phyloP scores from a whole-genome alignment of 2,113 vertebrate species.

The Gobius niger region DNA sequence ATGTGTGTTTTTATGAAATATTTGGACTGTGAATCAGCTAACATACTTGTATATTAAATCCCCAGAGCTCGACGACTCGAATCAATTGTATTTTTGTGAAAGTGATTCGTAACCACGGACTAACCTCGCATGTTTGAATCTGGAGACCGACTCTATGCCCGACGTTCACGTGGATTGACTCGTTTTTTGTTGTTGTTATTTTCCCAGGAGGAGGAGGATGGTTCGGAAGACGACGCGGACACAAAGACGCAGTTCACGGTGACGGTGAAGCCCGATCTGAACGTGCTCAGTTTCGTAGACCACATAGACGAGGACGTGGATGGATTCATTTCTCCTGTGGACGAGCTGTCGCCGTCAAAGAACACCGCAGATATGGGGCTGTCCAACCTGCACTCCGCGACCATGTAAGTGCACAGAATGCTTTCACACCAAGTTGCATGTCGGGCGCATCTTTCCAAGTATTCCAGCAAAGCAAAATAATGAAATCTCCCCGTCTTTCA shows the following conservation, averaged over 20 bases:
- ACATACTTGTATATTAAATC: neutral
- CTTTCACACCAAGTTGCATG: no score
- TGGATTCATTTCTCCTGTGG: slow-evolving; percentile 91
- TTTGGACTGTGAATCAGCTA: neutral
- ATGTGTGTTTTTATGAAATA: neutral
- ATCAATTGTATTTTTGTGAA: neutral
- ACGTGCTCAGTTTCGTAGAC: slow-evolving; percentile 84
- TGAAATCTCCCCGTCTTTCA: neutral
- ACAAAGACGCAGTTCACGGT: slow-evolving; percentile 78
- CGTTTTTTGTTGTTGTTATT: neutral
- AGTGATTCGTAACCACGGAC: neutral
- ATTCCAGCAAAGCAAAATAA: neutral
- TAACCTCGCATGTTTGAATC: slow-evolving; percentile 7
- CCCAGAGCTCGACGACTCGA: neutral
- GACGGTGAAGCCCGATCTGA: slow-evolving; percentile 80
- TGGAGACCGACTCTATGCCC: neutral
- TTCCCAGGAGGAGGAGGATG: slow-evolving; percentile 89
- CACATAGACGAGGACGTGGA: slow-evolving; percentile 89
- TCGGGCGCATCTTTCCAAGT: no score
- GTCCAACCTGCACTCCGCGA: slow-evolving; percentile 93
- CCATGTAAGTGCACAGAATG: slow-evolving; percentile 79
- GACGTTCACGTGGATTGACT: neutral
- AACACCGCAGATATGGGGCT: slow-evolving; percentile 86
- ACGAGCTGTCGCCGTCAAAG: slow-evolving; percentile 85
- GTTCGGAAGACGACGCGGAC: slow-evolving; percentile 86